Evolutionary conservation across 2,797 vertebrate species (phyloP), one percentile per base, ranked within the genome.

Genomic region (Urophycis tenuis): DNA sequence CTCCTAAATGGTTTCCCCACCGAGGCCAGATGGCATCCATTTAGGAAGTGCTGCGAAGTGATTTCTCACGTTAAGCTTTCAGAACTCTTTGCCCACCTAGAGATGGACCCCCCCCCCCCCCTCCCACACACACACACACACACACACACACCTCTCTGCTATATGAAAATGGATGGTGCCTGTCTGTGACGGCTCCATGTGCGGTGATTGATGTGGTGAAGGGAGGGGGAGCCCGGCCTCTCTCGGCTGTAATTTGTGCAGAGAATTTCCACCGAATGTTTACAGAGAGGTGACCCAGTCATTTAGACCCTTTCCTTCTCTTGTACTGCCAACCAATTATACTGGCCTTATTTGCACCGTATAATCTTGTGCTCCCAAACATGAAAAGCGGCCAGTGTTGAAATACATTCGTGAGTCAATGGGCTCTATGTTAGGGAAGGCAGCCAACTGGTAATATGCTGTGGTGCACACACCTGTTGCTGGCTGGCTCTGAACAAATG

Each of bases 11-110:
- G 83, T 80, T 82, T 87, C 81, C 84, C 81, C 78, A 82, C 75
- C 78, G 79, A 77, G 77, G 79, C 81, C 89, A 91, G 86, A 90
- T 88, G 87, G 86, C 75, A 71, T 82, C 84, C 77, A 87, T 91
- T 92, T 89, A 89, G 80, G 73, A 75, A 81, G 72, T 60, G 25
- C 73, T 71, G 75, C 35, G 81, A 76, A 81, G 77, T 82, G 77
- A 73, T 86, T 87, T 81, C 77, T 87, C 76, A 80, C 83, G 82
- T 78, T 84, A 71, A 71, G 78, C 77, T 87, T 85, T 82, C 73
- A 77, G 77, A 83, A 83, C 79, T 81, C 82, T 73, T 81, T 87
- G 81, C 80, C 75, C 77, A 78, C 77, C 45, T 80, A 10, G 71
- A 73, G 31, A 41, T 19, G 60, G 53, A 74, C 74, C 53, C 73